These are phyloP conservation scores for Platynereis dumerilii DNA, from an alignment of 2,888 invertebrate species.

Conservation along the genomic window DNA sequence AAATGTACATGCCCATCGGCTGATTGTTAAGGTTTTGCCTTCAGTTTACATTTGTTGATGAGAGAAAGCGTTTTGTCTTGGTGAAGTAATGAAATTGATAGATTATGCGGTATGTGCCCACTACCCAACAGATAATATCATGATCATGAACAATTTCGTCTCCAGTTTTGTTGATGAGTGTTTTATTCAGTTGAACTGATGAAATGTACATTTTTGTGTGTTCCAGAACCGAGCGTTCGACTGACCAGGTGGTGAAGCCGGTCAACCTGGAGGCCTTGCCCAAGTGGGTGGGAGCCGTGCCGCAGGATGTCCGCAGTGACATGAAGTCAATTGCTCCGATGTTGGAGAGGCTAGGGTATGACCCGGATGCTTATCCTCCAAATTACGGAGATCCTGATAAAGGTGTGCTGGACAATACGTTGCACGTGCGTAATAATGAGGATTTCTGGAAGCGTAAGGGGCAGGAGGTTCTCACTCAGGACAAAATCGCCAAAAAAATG, in stretches of 20 bases:
- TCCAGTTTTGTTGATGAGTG: too few species aligned
- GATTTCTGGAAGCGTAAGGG: slow-evolving; percentile 29
- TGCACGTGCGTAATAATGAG: slow-evolving; percentile 62
- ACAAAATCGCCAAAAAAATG: slow-evolving; percentile 10
- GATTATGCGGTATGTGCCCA: too few species aligned
- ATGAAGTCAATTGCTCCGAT: slow-evolving; percentile 95
- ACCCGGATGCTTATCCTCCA: slow-evolving; percentile 95
- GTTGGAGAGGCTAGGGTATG: slow-evolving; percentile 86
- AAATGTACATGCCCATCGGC: too few species aligned
- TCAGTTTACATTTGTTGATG: too few species aligned
- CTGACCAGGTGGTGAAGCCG: slow-evolving; percentile 98
- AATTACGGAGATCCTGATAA: slow-evolving; percentile 87
- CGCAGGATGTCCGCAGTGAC: slow-evolving; percentile 86
- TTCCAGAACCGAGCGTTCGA: slow-evolving; percentile 91
- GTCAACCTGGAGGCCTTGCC: slow-evolving; percentile 92
- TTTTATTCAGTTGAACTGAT: too few species aligned
- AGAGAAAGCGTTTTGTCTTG: too few species aligned
- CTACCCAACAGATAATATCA: too few species aligned
- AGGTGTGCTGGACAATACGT: slow-evolving; percentile 70
- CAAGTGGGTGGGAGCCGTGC: slow-evolving; percentile 67
- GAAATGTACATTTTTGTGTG: not conserved
- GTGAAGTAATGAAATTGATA: too few species aligned
- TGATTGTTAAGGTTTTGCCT: too few species aligned
- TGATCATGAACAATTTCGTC: too few species aligned
- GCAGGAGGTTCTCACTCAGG: slow-evolving; percentile 19